Conservation (phyloP, 2,888 invertebrate genomes). For the Troglohyphantes excavatus region DNA sequence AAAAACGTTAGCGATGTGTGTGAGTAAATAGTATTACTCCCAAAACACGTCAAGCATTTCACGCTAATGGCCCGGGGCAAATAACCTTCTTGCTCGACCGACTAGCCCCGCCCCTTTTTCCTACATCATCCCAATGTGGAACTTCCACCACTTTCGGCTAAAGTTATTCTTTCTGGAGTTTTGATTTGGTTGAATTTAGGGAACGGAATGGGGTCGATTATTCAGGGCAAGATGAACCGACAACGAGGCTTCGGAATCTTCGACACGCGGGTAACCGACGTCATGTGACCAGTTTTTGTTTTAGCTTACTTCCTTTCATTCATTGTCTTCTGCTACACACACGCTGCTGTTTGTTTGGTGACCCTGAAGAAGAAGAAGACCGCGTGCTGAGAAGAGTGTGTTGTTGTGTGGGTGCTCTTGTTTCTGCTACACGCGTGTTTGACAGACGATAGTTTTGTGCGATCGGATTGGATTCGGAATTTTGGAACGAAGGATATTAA, state of each 20-base stretch:
- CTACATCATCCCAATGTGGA: conserved; percentile 13
- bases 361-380: conserved; percentile 47
- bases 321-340: conserved; percentile 18
- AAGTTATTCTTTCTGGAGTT: conserved; percentile 28
- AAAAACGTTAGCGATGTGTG: neutral
- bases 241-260: conserved; percentile 15
- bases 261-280: neutral
- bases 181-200: conserved; percentile 47
- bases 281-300: conserved; percentile 47
- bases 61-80: conserved; percentile 62
- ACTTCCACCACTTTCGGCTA: conserved; percentile 7
- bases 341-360: conserved; percentile 42
- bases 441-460: conserved; percentile 4
- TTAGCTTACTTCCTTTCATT: conserved; percentile 37
- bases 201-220: conserved; percentile 64
- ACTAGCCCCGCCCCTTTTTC: conserved; percentile 48
- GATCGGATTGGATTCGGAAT: neutral
- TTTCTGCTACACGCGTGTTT: neutral
- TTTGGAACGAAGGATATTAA: neutral
- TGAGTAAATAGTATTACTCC: conserved; percentile 2
- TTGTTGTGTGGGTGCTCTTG: conserved; percentile 1
- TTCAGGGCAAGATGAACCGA: conserved; percentile 67
- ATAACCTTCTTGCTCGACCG: conserved; percentile 75
- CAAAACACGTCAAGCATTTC: conserved; percentile 49
- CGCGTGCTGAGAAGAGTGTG: conserved; percentile 12